phyloP scores from a whole-genome alignment of 2,797 vertebrate species.

The Choloepus didactylus region DNA sequence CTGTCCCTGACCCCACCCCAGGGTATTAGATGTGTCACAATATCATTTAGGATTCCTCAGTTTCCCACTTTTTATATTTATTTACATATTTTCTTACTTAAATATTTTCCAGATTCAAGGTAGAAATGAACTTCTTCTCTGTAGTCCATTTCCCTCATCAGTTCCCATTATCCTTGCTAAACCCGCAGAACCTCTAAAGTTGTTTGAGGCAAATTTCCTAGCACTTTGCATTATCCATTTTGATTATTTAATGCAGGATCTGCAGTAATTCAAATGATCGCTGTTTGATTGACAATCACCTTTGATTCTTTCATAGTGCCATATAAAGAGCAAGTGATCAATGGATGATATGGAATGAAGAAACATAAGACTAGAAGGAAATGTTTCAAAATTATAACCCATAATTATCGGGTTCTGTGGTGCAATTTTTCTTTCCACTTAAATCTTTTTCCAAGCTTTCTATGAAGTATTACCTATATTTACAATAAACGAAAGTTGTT shows the following conservation, averaged over 20 bases:
- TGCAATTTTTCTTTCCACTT: not conserved
- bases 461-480: not conserved
- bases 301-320: not conserved
- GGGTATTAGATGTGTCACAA: not conserved
- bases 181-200: not conserved
- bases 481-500: not conserved
- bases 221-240: not conserved
- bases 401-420: not conserved
- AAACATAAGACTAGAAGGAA: not conserved
- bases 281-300: not conserved
- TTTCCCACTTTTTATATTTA: not conserved
- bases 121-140: not conserved
- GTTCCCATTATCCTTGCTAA: not conserved
- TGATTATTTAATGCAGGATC: not conserved
- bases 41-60: not conserved
- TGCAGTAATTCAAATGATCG: not conserved
- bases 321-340: not conserved
- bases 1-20: not conserved
- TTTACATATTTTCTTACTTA: not conserved
- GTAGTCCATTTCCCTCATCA: not conserved
- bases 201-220: not conserved
- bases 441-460: not conserved
- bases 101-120: not conserved
- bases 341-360: not conserved
- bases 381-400: not conserved